phyloP scores from a whole-genome alignment of 2,888 invertebrate species.

The Leucoma salicis region DNA sequence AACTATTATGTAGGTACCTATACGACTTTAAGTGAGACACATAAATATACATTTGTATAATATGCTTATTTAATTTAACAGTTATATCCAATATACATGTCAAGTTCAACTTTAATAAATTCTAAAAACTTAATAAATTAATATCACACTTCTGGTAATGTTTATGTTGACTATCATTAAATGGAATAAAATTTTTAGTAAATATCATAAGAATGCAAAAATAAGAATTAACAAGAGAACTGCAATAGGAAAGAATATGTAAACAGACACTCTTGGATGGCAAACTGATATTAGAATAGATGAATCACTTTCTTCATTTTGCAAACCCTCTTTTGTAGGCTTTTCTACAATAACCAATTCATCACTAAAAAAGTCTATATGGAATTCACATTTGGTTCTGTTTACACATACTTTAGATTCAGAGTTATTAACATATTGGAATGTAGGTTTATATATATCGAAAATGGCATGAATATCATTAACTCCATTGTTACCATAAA shows the following conservation, averaged over 20 bases:
- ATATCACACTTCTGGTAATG: conserved; percentile 76
- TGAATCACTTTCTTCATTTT: conserved; percentile 88
- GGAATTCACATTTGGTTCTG: conserved; percentile 88
- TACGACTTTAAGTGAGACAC: too few relatives aligned
- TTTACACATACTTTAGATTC: conserved; percentile 87
- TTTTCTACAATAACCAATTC: conserved; percentile 93
- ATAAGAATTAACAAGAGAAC: conserved; percentile 88
- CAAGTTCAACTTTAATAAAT: neutral
- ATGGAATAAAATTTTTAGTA: conserved; percentile 53
- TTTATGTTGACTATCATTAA: conserved; percentile 63
- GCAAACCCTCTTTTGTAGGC: conserved; percentile 90
- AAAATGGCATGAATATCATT: conserved; percentile 93
- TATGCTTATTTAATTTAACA: conserved; percentile 9
- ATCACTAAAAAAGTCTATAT: conserved; percentile 86
- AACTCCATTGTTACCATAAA: conserved; percentile 92
- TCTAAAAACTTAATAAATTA: conserved; percentile 59
- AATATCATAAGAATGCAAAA: conserved; percentile 90
- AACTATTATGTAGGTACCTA: too few relatives aligned
- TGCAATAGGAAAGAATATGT: conserved; percentile 90
- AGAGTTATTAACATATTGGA: conserved; percentile 87
- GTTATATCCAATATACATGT: conserved; percentile 16
- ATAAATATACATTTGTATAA: neutral
- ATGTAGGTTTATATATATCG: conserved; percentile 92
- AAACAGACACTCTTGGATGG: conserved; percentile 89
- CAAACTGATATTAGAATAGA: conserved; percentile 89